Evolutionary conservation across 2,113 vertebrate species (phyloP).

Genomic region (Phrynosoma platyrhinos): DNA sequence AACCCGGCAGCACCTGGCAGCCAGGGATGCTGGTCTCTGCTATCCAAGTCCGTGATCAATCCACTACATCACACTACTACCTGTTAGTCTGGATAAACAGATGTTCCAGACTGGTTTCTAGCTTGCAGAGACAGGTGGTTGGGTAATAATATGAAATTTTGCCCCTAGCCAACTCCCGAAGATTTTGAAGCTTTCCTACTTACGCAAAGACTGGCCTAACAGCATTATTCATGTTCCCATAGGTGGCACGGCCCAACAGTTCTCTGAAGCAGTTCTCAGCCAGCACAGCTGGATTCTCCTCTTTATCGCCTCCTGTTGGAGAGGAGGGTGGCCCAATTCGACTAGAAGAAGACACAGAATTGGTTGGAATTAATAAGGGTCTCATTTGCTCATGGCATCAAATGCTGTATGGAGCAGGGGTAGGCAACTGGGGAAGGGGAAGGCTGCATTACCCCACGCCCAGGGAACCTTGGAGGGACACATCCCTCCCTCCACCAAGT

Average conservation of each 20-base stretch:
- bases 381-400: no score
- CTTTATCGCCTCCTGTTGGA: slow-evolving; percentile 84
- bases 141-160: no score
- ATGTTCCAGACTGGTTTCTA: not conserved
- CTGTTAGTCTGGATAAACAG: not conserved
- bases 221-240: slow-evolving; percentile 97
- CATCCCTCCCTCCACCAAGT: no score
- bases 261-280: slow-evolving; percentile 96
- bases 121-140: not conserved
- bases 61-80: not conserved
- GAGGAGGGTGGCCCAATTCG: slow-evolving; percentile 84
- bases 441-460: not conserved
- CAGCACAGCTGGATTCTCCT: slow-evolving; percentile 90
- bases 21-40: no score
- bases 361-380: not conserved
- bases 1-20: no score
- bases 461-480: no score
- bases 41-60: not conserved
- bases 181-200: slow-evolving; percentile 68
- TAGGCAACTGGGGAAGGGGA: no score
- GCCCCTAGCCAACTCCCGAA: not conserved
- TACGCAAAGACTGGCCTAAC: slow-evolving; percentile 94
- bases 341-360: slow-evolving; percentile 57
- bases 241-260: slow-evolving; percentile 91
- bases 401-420: no score